Evolutionary conservation across 2,797 vertebrate genomes (phyloP), one percentile per base, ranked within the genome.

Genomic region (Serranus cabrilla): DNA sequence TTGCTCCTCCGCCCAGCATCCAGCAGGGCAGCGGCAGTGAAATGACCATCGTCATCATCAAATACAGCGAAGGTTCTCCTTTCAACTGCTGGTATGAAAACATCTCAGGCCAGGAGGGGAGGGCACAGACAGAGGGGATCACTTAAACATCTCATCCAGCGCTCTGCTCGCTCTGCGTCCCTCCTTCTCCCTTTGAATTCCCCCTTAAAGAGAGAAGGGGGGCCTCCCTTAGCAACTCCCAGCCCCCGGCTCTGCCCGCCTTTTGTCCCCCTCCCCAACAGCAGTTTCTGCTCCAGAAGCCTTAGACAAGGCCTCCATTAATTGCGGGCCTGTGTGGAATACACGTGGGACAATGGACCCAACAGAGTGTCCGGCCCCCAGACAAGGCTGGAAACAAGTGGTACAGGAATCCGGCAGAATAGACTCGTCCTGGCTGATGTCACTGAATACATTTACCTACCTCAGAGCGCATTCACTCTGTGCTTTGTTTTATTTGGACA

Each of bases 371-470:
- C 96, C 95, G 46, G 94, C 96, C 97, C 96, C 95, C 95, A 96
- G 96, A 97, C 97, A 98, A 98, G 97, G 93, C 93, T 95, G 95
- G 96, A 96, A 97, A 98, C 97, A 98, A 98, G 96, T 89, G 96
- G 94, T 96, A 96, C 95, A 95, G 96, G 96, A 96, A 96, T 96
- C 93, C 93, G 62, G 92, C 94, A 95, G 96, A 97, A 97, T 96
- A 94, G 96, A 97, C 96, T 97, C 96, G 96, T 96, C 96, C 96
- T 87, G 96, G 96, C 97, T 95, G 91, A 96, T 98, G 97, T 97
- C 97, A 97, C 95, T 89, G 97, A 97, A 98, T 98, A 97, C 95
- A 98, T 98, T 97, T 97, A 98, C 97, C 97, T 97, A 97, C 97
- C 96, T 97, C 97, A 96, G 96, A 51, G 97, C 86, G 88, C 95